phyloP scores from a whole-genome alignment of 2,797 vertebrate genomes.

The Tauraco hartlaubi region DNA sequence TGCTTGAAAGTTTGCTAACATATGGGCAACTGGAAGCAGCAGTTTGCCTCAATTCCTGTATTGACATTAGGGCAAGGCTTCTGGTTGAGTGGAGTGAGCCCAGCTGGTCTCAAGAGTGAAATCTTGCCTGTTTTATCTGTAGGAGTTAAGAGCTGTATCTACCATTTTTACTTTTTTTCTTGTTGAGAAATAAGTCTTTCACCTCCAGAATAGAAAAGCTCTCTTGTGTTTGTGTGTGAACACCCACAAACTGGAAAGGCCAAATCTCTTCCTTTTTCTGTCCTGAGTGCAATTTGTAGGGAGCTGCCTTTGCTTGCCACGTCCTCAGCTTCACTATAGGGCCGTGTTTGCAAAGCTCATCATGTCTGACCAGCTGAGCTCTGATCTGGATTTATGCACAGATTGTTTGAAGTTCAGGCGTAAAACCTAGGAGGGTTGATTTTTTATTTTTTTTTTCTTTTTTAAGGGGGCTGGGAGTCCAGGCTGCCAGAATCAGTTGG shows the following conservation, averaged over 20 bases:
- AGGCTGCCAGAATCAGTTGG: not conserved
- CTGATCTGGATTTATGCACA: not conserved
- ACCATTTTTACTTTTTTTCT: not conserved
- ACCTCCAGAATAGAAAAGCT: not conserved
- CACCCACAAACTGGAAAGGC: not conserved
- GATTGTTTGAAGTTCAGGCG: not conserved
- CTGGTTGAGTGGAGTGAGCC: not conserved
- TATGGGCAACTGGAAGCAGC: not conserved
- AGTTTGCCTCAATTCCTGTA: not conserved
- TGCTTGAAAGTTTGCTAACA: not conserved
- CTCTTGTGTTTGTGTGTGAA: not conserved
- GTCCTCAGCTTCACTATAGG: not conserved
- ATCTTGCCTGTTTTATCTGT: not conserved
- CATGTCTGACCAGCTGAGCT: not conserved
- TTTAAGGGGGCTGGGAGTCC: not conserved
- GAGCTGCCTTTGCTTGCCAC: not conserved
- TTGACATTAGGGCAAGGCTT: not conserved
- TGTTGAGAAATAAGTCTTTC: not conserved
- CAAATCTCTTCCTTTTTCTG: not conserved
- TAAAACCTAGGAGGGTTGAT: not conserved
- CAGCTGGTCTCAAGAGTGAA: not conserved
- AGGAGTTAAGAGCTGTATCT: not conserved
- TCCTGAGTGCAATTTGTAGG: not conserved
- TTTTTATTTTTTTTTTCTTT: not conserved
- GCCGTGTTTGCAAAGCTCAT: not conserved